phyloP scores from a whole-genome alignment of 2,113 vertebrate genomes.

The Sphaerodactylus townsendi region DNA sequence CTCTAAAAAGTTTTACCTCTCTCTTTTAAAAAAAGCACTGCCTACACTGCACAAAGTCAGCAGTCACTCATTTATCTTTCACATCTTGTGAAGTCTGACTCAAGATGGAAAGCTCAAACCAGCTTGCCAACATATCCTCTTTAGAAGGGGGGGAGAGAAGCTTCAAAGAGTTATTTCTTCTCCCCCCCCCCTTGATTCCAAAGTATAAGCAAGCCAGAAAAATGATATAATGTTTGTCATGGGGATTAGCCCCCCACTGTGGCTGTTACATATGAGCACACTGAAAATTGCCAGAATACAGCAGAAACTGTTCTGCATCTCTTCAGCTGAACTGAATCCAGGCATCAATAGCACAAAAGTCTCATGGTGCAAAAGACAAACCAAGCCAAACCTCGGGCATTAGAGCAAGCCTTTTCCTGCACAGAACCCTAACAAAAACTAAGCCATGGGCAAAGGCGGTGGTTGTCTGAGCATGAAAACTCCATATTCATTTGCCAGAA shows the following conservation, averaged over 20 bases:
- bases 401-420: constrained; percentile 17
- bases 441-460: constrained; percentile 14
- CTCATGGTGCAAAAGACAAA: constrained; percentile 42
- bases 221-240: constrained; percentile 75
- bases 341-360: constrained; percentile 29
- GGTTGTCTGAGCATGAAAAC: constrained; percentile 21
- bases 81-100: constrained; percentile 49
- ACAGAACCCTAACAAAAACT: constrained; percentile 42
- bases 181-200: constrained; percentile 63
- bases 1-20: too few species aligned
- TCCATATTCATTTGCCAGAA: constrained; percentile 9
- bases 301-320: constrained; percentile 49
- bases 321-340: constrained; percentile 68
- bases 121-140: constrained; percentile 58
- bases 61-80: not conserved
- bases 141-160: constrained; percentile 38
- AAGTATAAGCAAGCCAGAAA: constrained; percentile 58
- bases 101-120: constrained; percentile 50
- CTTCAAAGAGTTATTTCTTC: constrained; percentile 71
- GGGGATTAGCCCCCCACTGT: constrained; percentile 72
- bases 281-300: constrained; percentile 53
- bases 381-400: constrained; percentile 43
- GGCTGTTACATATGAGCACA: constrained; percentile 54
- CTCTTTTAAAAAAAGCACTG: not conserved
- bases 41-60: not conserved